A percentile compares a stretch with the other conserved stretches of the same genome.
Evolutionary conservation across 2,113 vertebrate genomes (phyloP).

Genomic region (Sinosuthora webbiana): DNA sequence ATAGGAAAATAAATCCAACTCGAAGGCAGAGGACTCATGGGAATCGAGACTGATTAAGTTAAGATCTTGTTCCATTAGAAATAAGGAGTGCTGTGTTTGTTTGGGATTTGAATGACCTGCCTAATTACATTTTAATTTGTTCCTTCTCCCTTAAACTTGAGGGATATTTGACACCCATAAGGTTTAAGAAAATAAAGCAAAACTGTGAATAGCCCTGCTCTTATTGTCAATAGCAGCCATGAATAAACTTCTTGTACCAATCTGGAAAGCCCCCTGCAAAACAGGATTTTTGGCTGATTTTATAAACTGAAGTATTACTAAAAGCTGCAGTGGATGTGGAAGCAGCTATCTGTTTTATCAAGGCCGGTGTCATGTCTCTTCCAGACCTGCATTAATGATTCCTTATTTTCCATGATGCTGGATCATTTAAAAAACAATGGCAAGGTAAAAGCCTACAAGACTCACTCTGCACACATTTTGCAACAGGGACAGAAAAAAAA

Average conservation of each 20-base stretch:
- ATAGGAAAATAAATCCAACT: conserved; percentile 53
- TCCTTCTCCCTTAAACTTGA: conserved; percentile 27
- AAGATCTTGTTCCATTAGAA: conserved; percentile 61
- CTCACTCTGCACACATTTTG: not conserved
- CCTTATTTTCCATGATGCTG: conserved; percentile 64
- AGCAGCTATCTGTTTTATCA: conserved; percentile 60
- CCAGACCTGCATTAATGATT: conserved; percentile 39
- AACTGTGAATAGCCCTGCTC: not conserved
- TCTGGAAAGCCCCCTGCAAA: not conserved
- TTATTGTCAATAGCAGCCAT: not conserved
- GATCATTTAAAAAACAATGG: not conserved
- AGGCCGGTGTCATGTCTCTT: conserved; percentile 53
- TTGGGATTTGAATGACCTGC: conserved; percentile 64
- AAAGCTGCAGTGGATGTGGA: not conserved
- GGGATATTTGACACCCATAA: conserved; percentile 28
- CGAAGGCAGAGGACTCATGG: conserved; percentile 26
- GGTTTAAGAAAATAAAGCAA: not conserved
- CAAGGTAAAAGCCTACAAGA: not conserved
- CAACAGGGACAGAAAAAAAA: not conserved
- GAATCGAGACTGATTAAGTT: conserved; percentile 30
- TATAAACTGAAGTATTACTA: conserved; percentile 37
- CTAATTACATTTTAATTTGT: conserved; percentile 65
- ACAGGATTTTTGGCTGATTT: conserved; percentile 11
- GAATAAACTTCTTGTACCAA: not conserved
- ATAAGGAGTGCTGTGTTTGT: conserved; percentile 40